Base-by-base conservation (phyloP, 37 sponge, comb jelly and placozoan genomes). In the Crambe crambe region DNA sequence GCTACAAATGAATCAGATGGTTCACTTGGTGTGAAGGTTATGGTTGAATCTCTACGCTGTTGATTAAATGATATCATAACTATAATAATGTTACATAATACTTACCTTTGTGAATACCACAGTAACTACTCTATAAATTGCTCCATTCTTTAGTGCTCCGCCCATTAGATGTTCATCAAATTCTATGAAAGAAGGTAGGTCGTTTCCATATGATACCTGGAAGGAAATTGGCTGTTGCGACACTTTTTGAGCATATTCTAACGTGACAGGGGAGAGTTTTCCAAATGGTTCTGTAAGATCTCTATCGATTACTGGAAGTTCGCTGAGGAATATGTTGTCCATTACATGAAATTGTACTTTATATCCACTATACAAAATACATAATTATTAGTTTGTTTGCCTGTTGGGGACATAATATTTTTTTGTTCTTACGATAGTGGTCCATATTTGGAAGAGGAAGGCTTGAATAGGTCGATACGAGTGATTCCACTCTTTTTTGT, bases 281-380 rank as follows among this genome's bases (percentile, higher is more conserved):
- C 72, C 72, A 57, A 36, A 41, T 30, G 80, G 70, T n/a, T 51
- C 26, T 22, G 37, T 37, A 23, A 41, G 20, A 18, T 81, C 63
- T 21, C 23, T 21, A 3, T 37, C 43, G 23, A 81, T 70, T n/a
- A 31, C 20, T 12, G 72, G 72, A n/a, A 70, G 29, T 18, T 56
- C 72, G 57, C 58, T 23, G 2, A 39, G 44, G 39, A 27, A 36
- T 3, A 21, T 5, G 0, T 27, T 43, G 26, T 71, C 63, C 1
- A 81, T 37, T 1, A 81, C 6, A 42, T 81, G 72, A 41, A 81
- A 81, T 30, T 81, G 81, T 36, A 81, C 63, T 26, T 59, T 34
- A 34, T 81, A 81, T 42, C 81, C 81, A 61, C 81, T 81, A 35
- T 23, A 57, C 21, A 23, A 1, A 35, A 66, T 21, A 43, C 6